Evolutionary conservation across 2,888 invertebrate genomes (phyloP).

Genomic region (Epinotia nisella): DNA sequence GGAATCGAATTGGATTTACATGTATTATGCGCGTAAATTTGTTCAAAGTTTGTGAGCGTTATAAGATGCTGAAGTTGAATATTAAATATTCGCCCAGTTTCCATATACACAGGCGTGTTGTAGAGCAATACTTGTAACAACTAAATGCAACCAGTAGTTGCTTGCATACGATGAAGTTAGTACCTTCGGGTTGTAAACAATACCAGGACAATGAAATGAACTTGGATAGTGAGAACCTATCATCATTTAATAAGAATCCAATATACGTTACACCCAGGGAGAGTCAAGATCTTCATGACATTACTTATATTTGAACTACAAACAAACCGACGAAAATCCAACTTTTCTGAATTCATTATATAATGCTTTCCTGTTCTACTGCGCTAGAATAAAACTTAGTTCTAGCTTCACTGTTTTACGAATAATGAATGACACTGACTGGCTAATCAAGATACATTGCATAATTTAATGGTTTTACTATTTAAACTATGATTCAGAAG

Average conservation of each 20-base stretch:
- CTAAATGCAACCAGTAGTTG: background rate
- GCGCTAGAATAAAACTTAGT: background rate
- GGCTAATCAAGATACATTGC: constrained; percentile 12
- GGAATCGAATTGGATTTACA: constrained; percentile 36
- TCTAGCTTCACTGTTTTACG: background rate
- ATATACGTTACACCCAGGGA: too few species aligned
- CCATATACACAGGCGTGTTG: background rate
- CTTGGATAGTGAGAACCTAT: background rate
- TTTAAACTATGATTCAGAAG: constrained; percentile 40
- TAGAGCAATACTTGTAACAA: background rate
- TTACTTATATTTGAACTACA: background rate
- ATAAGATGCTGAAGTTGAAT: background rate
- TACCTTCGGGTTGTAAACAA: background rate
- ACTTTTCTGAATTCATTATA: background rate
- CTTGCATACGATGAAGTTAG: background rate
- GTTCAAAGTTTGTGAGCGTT: constrained; percentile 23
- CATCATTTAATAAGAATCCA: too few species aligned
- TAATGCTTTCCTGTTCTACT: background rate
- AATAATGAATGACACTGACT: too few species aligned
- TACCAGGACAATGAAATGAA: background rate
- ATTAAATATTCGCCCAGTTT: background rate
- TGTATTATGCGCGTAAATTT: constrained; percentile 22
- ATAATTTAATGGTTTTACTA: constrained; percentile 20
- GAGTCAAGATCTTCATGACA: background rate
- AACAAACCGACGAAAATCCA: background rate